Evolutionary conservation across 2,888 invertebrate genomes (phyloP).

Genomic region (Odontocerum albicorne): DNA sequence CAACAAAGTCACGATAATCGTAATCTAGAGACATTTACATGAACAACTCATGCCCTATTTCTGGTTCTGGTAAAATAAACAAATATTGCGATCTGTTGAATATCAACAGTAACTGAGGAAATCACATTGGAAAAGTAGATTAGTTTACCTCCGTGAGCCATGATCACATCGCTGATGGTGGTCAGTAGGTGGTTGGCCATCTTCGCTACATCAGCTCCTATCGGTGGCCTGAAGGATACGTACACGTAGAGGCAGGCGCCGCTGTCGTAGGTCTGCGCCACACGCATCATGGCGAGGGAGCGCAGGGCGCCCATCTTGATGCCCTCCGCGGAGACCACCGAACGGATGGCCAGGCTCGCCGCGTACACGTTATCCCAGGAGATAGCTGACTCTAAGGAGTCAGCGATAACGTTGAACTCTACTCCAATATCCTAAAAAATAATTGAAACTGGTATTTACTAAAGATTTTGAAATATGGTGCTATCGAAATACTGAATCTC

Average conservation of each 20-base stretch:
- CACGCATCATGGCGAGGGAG: constrained; percentile 76
- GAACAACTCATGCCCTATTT: too few species aligned
- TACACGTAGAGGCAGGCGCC: constrained; percentile 97
- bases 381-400: constrained; percentile 98
- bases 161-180: constrained; percentile 85
- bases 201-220: constrained; percentile 67
- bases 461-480: too few species aligned
- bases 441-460: too few species aligned
- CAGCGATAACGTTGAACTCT: constrained; percentile 84
- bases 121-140: too few species aligned
- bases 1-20: too few species aligned
- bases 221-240: constrained; percentile 77
- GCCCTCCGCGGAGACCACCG: constrained; percentile 69
- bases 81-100: too few species aligned
- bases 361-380: constrained; percentile 88
- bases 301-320: constrained; percentile 58
- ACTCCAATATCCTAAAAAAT: constrained; percentile 80
- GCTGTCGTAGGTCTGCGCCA: constrained; percentile 96
- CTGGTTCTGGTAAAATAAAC: too few species aligned
- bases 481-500: too few species aligned
- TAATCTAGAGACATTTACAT: too few species aligned
- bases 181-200: constrained; percentile 87
- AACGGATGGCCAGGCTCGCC: constrained; percentile 87
- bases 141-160: constrained; percentile 79
- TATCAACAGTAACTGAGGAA: too few species aligned